Base-by-base conservation (phyloP, 2,797 vertebrate species). In the Macropus fuliginosus region DNA sequence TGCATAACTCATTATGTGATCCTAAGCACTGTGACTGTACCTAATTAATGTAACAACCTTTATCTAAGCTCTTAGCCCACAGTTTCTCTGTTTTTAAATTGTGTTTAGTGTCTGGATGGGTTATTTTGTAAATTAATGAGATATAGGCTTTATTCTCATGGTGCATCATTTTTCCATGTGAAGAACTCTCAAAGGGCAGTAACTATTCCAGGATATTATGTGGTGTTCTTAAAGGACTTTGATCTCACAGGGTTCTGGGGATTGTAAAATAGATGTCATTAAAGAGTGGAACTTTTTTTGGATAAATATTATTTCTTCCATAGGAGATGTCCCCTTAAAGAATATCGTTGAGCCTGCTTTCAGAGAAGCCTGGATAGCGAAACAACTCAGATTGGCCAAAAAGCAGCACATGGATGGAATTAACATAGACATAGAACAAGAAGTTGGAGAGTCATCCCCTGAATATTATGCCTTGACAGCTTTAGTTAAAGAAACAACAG, bases 341-440 rank as follows among this genome's bases (percentile, higher is more conserved):
- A 94, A 99, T 96, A 98, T 99, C n/a, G 98, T 99, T 97, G 98
- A 99, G 97, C 98, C 98, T 93, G 94, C 92, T 57, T 99, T 99
- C 97, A 99, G 99, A 98, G 98, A 98, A 28, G 98, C 98, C 0
- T 99, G 99, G 99, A 99, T 99, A 98, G 98, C 96, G 28, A 98
- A 99, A 56, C 99, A 99, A 95, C 97, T 99, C 93, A 96, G 98
- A 52, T 98, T 99, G 98, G 99, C 99, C 90, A 99, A 99, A 98
- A 98, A 90, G 0, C 99, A 99, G 96, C 99, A 99, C 93, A 99
- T 99, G 99, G 99, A 99, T 97, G 99, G 99, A 92, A 99, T 99
- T 98, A 99, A 99, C 98, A 97, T 99, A 92, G 99, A 99, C 96
- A 99, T 99, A 97, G 99, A 99, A 94, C 99, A 99, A 95, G 98